Percentiles rank a stretch among this genome's conserved stretches.
phyloP scores from a whole-genome alignment of 2,888 invertebrate genomes.

The Nephrotoma appendiculata region DNA sequence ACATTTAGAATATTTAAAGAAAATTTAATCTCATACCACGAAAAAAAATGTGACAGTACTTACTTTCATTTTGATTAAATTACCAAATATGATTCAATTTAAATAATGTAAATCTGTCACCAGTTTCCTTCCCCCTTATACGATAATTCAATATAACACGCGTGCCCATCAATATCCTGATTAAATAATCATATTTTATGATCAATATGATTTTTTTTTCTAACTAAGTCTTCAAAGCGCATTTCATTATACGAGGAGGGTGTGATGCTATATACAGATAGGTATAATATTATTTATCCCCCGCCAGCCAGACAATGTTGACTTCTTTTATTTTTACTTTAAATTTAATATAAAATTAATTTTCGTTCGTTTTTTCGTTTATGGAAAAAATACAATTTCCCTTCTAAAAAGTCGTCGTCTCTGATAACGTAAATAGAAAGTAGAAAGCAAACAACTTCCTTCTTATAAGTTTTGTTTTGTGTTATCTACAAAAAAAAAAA shows the following conservation, averaged over 20 bases:
- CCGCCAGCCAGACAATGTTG: not conserved
- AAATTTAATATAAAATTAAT: not conserved
- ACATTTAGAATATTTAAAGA: too few species aligned
- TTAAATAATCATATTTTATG: not conserved
- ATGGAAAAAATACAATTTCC: not conserved
- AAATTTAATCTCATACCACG: too few species aligned
- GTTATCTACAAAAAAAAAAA: not conserved
- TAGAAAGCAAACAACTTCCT: not conserved
- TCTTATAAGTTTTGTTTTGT: not conserved
- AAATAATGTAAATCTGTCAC: not conserved
- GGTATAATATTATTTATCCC: not conserved
- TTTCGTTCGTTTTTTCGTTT: not conserved
- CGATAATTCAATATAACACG: not conserved
- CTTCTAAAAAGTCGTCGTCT: not conserved
- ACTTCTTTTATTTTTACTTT: not conserved
- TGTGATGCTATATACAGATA: not conserved
- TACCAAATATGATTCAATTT: not conserved
- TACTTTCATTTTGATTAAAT: not conserved
- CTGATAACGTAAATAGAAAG: not conserved
- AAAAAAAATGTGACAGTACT: too few species aligned
- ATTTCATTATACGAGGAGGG: not conserved
- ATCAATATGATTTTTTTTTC: not conserved
- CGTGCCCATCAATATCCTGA: not conserved
- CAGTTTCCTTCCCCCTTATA: not conserved
- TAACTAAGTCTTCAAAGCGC: not conserved